Evolutionary conservation across 2,113 vertebrate species (phyloP).

Genomic region (Albula goreensis): DNA sequence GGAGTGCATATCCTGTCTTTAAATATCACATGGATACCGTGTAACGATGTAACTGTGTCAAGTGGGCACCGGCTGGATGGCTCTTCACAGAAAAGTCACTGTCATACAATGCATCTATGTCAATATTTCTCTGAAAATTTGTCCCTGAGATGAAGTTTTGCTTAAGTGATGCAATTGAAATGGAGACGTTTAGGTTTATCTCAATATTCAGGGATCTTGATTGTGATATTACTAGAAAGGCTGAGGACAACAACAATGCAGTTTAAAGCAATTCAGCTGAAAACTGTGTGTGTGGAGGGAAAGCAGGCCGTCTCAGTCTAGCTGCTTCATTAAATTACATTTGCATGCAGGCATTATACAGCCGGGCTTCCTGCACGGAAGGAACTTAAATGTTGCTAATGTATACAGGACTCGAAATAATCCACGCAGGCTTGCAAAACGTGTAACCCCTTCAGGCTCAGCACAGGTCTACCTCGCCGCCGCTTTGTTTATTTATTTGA

Average conservation of each 20-base stretch:
- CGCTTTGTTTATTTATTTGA: constrained; percentile 30
- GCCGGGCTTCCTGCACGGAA: not conserved
- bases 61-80: not conserved
- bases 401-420: constrained; percentile 20
- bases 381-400: constrained; percentile 23
- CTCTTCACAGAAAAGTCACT: too few relatives aligned
- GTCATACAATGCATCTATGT: not conserved
- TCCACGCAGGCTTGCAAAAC: constrained; percentile 18
- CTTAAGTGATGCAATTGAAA: not conserved
- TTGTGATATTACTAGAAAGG: not conserved
- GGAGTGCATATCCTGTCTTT: not conserved
- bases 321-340: not conserved
- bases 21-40: not conserved
- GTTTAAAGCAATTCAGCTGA: not conserved
- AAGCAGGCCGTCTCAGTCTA: not conserved
- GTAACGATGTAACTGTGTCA: not conserved
- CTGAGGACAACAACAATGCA: not conserved
- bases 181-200: not conserved
- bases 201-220: not conserved
- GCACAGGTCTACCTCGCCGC: not conserved
- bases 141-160: not conserved
- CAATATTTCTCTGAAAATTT: not conserved
- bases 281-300: not conserved
- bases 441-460: constrained; percentile 30
- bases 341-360: not conserved